Conservation (phyloP, 2,113 vertebrate species). For the Microcebus ravelobensis region DNA sequence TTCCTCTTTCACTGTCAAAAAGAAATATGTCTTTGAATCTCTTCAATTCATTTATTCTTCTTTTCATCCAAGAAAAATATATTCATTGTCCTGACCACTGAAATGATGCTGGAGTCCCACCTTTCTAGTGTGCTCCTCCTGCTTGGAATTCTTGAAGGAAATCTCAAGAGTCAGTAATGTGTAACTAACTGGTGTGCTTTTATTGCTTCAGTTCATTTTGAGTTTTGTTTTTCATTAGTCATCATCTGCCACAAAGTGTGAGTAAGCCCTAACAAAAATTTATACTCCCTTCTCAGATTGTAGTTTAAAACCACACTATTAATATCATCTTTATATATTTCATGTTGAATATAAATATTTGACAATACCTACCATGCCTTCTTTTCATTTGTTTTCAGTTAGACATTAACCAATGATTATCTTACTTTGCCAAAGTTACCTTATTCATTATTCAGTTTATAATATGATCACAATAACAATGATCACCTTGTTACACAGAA, state of each 20-base stretch:
- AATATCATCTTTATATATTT: constrained; percentile 8
- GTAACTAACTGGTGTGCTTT: not conserved
- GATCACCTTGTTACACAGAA: not conserved
- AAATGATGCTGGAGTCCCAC: not conserved
- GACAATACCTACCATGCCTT: not conserved
- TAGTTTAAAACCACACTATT: not conserved
- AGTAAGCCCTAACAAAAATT: not conserved
- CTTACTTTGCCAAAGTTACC: not conserved
- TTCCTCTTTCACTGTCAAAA: not conserved
- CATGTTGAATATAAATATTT: not conserved
- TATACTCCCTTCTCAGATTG: not conserved
- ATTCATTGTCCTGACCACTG: not conserved
- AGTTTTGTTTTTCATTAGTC: not conserved
- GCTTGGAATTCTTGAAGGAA: not conserved
- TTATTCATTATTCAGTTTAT: not conserved
- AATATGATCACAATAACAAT: not conserved
- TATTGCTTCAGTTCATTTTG: not conserved
- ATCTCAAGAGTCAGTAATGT: not conserved
- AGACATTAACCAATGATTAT: not conserved
- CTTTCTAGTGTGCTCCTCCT: not conserved
- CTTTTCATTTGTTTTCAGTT: not conserved
- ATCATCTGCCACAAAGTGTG: not conserved
- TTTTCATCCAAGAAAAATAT: not conserved
- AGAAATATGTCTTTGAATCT: not conserved
- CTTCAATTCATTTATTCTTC: not conserved